Base-by-base conservation (phyloP, 1,140 invertebrate genomes). In the Eumeta japonica region DNA sequence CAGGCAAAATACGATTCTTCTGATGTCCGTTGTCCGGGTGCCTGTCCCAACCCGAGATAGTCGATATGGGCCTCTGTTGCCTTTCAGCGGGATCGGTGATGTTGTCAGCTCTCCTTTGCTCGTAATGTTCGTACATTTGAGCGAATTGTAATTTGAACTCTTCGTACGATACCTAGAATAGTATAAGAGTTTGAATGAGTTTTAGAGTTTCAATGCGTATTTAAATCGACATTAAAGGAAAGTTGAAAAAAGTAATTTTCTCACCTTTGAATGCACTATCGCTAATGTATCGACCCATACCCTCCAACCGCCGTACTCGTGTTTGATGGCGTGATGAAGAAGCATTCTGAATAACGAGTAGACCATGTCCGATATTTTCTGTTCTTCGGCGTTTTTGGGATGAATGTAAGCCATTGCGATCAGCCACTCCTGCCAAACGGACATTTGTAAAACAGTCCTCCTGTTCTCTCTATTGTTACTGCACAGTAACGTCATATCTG, bases 351-450 rank as follows among this genome's bases (percentile, higher is more conserved):
- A 99, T 36, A 99, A 76, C 1, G 93, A 90, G 70, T 98, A 98
- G 12, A 99, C 95, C 90, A 98, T 96, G 57, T 98, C 95, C 0
- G 92, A 96, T 31, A 98, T 89, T 71, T 97, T 93, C 57, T 96
- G 90, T 65, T 98, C 92, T 60, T 97, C 93, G 1, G 87, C 84
- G 55, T 89, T 95, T 62, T 93, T 90, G 0, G 95, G 94, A 71
- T 97, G 95, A 37, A 99, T 96, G 64, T 98, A 97, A 15, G 95
- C 92, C 85, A 99, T 88, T 3, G 94, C 94, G 52, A 99, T 98
- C 1, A 99, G 79, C 97, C 97, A 99, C 63, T 99, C 96, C 77
- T 99, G 97, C 97, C 97, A 99, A 1, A 99, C 97, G 3, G 95
- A 98, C 97, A 99, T 99, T 77, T 99, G 97, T 10, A 99, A 79